These are phyloP conservation scores for Meda fulgida DNA, from an alignment of 2,797 vertebrate genomes.

Conservation along the genomic window DNA sequence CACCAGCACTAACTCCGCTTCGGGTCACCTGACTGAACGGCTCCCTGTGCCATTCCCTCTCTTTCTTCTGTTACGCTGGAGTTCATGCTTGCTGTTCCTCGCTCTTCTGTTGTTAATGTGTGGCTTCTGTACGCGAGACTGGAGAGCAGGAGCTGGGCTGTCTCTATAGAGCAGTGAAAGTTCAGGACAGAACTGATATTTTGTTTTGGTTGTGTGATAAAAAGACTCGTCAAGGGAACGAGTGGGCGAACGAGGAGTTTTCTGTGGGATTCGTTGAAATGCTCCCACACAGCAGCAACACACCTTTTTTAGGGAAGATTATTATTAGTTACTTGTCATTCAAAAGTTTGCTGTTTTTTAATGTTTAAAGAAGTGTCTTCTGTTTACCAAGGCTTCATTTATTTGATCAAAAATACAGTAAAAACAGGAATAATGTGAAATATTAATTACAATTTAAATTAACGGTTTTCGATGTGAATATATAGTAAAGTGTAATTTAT, in stretches of 20 bases:
- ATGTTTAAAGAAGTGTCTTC: neutral
- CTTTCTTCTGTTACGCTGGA: slow-evolving; percentile 11
- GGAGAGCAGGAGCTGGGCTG: neutral
- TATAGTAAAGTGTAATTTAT: no score
- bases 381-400: neutral
- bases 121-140: neutral
- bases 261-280: neutral
- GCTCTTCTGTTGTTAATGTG: slow-evolving; percentile 6
- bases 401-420: neutral
- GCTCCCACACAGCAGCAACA: slow-evolving; percentile 8
- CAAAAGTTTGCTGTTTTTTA: neutral
- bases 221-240: neutral
- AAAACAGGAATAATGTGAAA: neutral
- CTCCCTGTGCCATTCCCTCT: slow-evolving; percentile 16
- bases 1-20: slow-evolving; percentile 4
- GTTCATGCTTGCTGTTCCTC: slow-evolving; percentile 13
- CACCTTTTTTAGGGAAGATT: neutral
- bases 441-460: neutral
- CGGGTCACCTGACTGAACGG: slow-evolving; percentile 9
- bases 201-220: neutral
- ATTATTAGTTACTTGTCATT: neutral
- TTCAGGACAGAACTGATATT: neutral
- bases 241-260: slow-evolving; percentile 6
- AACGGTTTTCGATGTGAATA: neutral
- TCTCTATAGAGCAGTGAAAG: neutral